These are phyloP conservation scores for Epinephelus moara DNA, from an alignment of 2,113 vertebrate genomes.

Conservation along the genomic window DNA sequence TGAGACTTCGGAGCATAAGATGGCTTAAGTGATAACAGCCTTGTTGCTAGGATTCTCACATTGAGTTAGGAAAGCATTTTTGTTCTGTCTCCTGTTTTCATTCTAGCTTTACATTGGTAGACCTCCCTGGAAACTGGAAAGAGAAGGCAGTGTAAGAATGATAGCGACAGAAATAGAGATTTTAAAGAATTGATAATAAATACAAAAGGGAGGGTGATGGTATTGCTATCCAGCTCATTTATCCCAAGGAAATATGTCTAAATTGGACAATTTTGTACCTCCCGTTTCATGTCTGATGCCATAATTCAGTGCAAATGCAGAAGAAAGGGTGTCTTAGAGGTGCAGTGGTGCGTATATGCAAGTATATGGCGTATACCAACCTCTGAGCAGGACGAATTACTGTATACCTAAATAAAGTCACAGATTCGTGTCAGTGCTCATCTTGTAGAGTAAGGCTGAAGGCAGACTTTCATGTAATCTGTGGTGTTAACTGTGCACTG, in stretches of 20 bases:
- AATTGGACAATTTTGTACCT: background rate
- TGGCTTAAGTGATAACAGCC: conserved; percentile 29
- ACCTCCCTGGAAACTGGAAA: conserved; percentile 40
- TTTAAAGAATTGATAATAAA: conserved; percentile 18
- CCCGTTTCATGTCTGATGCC: background rate
- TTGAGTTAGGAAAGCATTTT: conserved; percentile 38
- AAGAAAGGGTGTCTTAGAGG: background rate
- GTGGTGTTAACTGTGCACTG: background rate
- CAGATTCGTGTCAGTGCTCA: background rate
- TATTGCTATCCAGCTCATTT: conserved; percentile 9
- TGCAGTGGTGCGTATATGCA: background rate
- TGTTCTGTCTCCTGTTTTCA: conserved; percentile 28
- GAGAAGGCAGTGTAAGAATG: background rate
- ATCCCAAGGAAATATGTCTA: background rate
- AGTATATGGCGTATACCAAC: background rate
- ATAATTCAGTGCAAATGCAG: background rate
- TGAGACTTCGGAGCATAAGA: conserved; percentile 31
- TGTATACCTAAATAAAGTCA: background rate
- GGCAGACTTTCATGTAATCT: background rate
- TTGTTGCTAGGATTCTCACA: conserved; percentile 62
- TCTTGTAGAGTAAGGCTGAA: background rate
- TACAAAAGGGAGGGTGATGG: background rate
- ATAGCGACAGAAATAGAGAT: background rate
- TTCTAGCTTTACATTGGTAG: conserved; percentile 17
- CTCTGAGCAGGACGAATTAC: background rate